Evolutionary conservation across 2,113 vertebrate genomes (phyloP).

Genomic region (Meriones unguiculatus): DNA sequence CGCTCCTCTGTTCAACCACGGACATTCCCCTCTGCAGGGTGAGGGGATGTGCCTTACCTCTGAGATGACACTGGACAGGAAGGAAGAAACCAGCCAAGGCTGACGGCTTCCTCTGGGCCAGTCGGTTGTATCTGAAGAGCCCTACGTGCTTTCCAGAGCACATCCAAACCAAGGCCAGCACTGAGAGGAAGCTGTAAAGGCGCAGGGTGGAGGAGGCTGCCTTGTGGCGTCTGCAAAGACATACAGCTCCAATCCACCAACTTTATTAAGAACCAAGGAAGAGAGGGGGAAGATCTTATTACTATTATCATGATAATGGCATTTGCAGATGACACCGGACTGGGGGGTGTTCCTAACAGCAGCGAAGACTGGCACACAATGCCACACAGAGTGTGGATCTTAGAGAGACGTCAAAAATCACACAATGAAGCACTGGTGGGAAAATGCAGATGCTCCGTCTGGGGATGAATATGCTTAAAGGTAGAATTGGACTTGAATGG

Average conservation of each 20-base stretch:
- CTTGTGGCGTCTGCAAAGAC: background rate
- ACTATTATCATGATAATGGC: constrained; percentile 72
- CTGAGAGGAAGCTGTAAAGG: background rate
- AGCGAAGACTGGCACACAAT: constrained; percentile 67
- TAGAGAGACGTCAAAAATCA: constrained; percentile 69
- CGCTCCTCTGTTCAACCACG: background rate
- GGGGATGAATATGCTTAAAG: constrained; percentile 70
- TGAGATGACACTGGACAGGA: constrained; percentile 38
- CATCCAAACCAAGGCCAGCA: background rate
- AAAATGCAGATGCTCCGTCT: constrained; percentile 74
- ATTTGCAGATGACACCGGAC: constrained; percentile 45
- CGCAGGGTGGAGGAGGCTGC: background rate
- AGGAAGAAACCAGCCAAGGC: constrained; percentile 27
- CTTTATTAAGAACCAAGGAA: constrained; percentile 62
- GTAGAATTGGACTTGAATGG: constrained; percentile 70
- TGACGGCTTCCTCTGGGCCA: constrained; percentile 9
- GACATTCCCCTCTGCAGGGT: background rate
- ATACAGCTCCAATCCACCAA: constrained; percentile 23
- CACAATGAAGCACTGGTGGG: constrained; percentile 59
- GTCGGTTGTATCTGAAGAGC: background rate
- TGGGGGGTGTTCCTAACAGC: constrained; percentile 64
- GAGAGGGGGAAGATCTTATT: constrained; percentile 49
- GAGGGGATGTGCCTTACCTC: constrained; percentile 28
- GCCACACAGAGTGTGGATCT: constrained; percentile 29
- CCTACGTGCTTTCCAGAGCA: background rate